phyloP scores from a whole-genome alignment of 2,888 invertebrate genomes.

The Argyresthia albistria region DNA sequence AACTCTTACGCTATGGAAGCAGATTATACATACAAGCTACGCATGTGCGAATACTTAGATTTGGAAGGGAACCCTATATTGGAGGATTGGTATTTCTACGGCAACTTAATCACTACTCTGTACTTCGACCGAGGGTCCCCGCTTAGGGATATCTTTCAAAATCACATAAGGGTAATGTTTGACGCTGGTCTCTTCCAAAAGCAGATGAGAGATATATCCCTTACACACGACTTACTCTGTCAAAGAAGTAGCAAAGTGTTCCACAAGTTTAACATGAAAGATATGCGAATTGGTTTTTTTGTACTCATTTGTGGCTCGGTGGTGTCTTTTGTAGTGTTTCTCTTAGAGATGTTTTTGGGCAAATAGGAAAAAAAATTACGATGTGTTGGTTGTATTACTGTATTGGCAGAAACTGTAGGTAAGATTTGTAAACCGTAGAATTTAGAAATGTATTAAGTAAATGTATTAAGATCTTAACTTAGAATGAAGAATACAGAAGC shows the following conservation, averaged over 20 bases:
- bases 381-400: too few species aligned
- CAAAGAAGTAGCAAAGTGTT: neutral
- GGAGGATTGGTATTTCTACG: neutral
- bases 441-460: too few species aligned
- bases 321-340: neutral
- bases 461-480: too few species aligned
- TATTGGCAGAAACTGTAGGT: too few species aligned
- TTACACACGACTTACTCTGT: neutral
- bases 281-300: neutral
- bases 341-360: neutral
- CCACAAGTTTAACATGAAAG: neutral
- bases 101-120: neutral
- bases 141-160: slow-evolving; percentile 4
- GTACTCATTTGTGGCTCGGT: neutral
- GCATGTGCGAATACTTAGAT: neutral
- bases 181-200: neutral
- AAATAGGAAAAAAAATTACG: too few species aligned
- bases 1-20: neutral
- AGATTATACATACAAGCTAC: neutral
- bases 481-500: too few species aligned
- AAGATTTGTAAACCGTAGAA: too few species aligned
- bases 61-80: neutral
- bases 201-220: neutral
- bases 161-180: neutral
- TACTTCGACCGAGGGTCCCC: slow-evolving; percentile 9